A percentile compares a stretch with the other conserved stretches of the same genome.
phyloP scores from a whole-genome alignment of 2,888 invertebrate species.

The Cheilosia soror region DNA sequence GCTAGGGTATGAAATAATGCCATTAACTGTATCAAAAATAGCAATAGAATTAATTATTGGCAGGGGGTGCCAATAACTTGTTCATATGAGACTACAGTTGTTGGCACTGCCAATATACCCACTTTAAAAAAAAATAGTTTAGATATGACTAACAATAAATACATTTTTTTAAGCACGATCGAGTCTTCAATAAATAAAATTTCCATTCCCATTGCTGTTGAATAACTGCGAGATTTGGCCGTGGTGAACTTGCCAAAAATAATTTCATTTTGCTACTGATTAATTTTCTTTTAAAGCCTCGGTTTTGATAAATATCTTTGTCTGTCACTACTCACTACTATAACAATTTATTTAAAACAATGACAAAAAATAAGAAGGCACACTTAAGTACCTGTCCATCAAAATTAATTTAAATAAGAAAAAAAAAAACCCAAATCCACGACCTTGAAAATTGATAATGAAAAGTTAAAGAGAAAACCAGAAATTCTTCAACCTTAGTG shows the following conservation, averaged over 20 bases:
- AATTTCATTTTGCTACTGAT: slow-evolving; percentile 42
- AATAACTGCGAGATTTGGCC: slow-evolving; percentile 32
- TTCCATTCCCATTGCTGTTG: neutral
- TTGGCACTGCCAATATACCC: too few species aligned
- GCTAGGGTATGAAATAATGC: too few species aligned
- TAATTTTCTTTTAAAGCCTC: slow-evolving; percentile 43
- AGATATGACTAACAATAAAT: neutral
- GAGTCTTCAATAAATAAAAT: neutral
- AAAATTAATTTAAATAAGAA: slow-evolving; percentile 31
- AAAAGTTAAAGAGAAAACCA: slow-evolving; percentile 37
- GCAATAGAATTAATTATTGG: too few species aligned
- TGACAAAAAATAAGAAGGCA: slow-evolving; percentile 21
- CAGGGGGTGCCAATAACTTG: too few species aligned
- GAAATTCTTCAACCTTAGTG: slow-evolving; percentile 27
- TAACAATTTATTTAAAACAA: neutral
- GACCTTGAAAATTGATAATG: slow-evolving; percentile 62
- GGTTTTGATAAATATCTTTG: slow-evolving; percentile 17
- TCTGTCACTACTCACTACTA: slow-evolving; percentile 1
- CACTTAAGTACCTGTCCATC: slow-evolving; percentile 21
- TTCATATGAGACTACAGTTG: too few species aligned
- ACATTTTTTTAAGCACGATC: neutral
- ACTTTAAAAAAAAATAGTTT: too few species aligned
- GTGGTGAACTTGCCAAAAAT: slow-evolving; percentile 35
- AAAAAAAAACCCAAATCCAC: slow-evolving; percentile 24
- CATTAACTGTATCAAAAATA: too few species aligned